Conservation (phyloP, 2,113 vertebrate species). For the Eurystomus gularis region DNA sequence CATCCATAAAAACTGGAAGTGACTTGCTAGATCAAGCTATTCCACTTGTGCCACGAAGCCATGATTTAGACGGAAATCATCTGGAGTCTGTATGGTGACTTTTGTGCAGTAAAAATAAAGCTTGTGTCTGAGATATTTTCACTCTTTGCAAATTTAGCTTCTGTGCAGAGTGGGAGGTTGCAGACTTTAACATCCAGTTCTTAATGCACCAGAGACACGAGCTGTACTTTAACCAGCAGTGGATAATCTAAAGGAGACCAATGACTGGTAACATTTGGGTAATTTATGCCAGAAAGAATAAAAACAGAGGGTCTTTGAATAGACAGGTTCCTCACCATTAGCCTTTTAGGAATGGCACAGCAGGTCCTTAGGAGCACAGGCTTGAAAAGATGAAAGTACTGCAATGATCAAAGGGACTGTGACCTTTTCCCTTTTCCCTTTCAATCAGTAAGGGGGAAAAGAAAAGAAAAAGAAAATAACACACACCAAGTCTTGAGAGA, state of each 20-base stretch:
- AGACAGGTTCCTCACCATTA: not conserved
- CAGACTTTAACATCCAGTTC: not conserved
- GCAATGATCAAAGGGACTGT: not conserved
- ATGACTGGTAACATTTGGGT: not conserved
- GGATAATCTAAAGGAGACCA: not conserved
- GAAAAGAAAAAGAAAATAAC: not conserved
- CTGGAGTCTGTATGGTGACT: not conserved
- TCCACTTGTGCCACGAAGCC: not conserved
- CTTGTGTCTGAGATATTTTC: not conserved
- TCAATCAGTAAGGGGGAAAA: not conserved
- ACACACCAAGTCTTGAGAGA: not conserved
- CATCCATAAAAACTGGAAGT: not conserved
- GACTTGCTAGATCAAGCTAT: not conserved
- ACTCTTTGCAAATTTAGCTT: constrained; percentile 24
- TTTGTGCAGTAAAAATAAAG: not conserved
- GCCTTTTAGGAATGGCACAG: not conserved
- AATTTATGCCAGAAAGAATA: not conserved
- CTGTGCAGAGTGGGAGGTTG: not conserved
- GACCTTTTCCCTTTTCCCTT: not conserved
- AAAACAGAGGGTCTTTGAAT: not conserved
- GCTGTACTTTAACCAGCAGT: not conserved
- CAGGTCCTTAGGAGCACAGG: not conserved
- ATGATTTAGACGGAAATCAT: constrained; percentile 15
- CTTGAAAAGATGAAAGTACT: not conserved
- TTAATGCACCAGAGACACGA: not conserved